Evolutionary conservation across 1,140 invertebrate species (phyloP).

Genomic region (Cataglyphis hispanica): DNA sequence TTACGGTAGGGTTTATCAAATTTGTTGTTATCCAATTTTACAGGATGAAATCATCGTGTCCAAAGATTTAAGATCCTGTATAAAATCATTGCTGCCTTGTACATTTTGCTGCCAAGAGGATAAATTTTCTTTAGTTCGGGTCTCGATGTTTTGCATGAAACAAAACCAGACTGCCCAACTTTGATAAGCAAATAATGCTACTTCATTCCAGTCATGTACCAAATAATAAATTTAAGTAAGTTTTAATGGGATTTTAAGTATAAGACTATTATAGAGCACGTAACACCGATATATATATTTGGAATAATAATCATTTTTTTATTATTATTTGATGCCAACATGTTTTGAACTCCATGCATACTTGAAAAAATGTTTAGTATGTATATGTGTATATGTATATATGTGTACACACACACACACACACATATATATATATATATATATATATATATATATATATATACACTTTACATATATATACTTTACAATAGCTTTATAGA

Average conservation of each 20-base stretch:
- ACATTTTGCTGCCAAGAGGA: slow-evolving; percentile 77
- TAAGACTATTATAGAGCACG: slow-evolving; percentile 65
- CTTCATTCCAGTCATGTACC: slow-evolving; percentile 73
- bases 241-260: slow-evolving; percentile 71
- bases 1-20: slow-evolving; percentile 11
- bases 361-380: slow-evolving; percentile 22
- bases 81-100: slow-evolving; percentile 79
- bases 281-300: slow-evolving; percentile 61
- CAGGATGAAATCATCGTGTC: slow-evolving; percentile 55
- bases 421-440: too few species aligned
- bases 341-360: slow-evolving; percentile 62
- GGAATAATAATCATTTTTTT: slow-evolving; percentile 70
- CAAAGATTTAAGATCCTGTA: slow-evolving; percentile 72
- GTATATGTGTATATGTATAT: too few species aligned
- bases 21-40: slow-evolving; percentile 43
- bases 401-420: neutral
- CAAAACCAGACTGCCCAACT: slow-evolving; percentile 70
- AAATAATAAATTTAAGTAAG: slow-evolving; percentile 69
- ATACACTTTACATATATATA: slow-evolving; percentile 2
- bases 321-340: slow-evolving; percentile 66
- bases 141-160: slow-evolving; percentile 65
- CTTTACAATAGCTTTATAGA: slow-evolving; percentile 52
- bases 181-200: slow-evolving; percentile 64
- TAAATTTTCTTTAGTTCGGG: slow-evolving; percentile 68
- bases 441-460: neutral